These are phyloP conservation scores for Ochropleura plecta DNA, from an alignment of 2,888 invertebrate species.

Conservation along the genomic window DNA sequence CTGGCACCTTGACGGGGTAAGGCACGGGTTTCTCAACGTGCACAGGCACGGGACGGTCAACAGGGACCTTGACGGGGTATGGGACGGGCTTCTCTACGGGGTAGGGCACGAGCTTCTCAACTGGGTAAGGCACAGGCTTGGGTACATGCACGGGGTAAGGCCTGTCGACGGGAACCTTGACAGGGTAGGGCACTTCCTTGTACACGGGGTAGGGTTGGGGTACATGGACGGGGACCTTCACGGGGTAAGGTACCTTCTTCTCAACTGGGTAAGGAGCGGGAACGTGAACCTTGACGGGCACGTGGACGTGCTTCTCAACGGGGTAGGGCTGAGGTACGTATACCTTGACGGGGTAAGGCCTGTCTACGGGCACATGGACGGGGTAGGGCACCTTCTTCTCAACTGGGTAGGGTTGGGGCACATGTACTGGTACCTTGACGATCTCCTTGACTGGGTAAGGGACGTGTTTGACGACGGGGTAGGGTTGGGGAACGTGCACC, in stretches of 20 bases:
- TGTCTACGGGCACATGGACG: constrained; percentile 89
- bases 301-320: constrained; percentile 92
- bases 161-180: constrained; percentile 92
- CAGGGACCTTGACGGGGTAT: constrained; percentile 91
- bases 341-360: constrained; percentile 88
- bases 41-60: constrained; percentile 90
- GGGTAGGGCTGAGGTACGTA: constrained; percentile 91
- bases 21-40: constrained; percentile 86
- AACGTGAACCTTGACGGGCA: constrained; percentile 92
- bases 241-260: constrained; percentile 92
- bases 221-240: constrained; percentile 91
- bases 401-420: constrained; percentile 93
- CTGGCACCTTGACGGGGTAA: constrained; percentile 92
- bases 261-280: constrained; percentile 93
- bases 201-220: constrained; percentile 92
- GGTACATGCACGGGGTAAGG: constrained; percentile 92
- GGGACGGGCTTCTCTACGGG: constrained; percentile 91
- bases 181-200: constrained; percentile 91
- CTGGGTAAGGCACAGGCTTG: constrained; percentile 91
- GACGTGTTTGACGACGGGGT: constrained; percentile 92
- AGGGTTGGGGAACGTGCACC: constrained; percentile 93
- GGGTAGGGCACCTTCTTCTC: constrained; percentile 91
- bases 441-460: constrained; percentile 92
- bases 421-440: constrained; percentile 91
- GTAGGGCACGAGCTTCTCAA: constrained; percentile 91